Base-by-base conservation (phyloP, 1,140 invertebrate species). In the Penaeus indicus region DNA sequence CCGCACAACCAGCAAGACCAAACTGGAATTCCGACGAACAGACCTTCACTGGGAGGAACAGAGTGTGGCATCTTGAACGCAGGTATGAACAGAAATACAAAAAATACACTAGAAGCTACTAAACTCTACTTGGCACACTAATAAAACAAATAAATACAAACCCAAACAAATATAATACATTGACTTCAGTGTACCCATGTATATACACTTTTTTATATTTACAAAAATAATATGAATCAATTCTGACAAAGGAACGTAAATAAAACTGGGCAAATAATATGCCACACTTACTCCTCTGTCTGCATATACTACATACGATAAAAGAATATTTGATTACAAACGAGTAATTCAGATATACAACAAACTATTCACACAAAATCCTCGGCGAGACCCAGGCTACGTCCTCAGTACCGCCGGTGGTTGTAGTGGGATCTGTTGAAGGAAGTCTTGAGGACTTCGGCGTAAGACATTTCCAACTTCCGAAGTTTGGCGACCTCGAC, bases 391-490 rank as follows among this genome's bases (percentile, higher is more conserved):
- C 69, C 38, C 25, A 22, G 38, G 25, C 38, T 75, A 18, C 16
- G 21, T 69, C n/a, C 19, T 75, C 69, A 75, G 69, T 75, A 80
- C n/a, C 54, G 86, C 62, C 88, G 82, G 25, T 81, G 62, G 72
- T 85, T 78, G 69, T 90, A 90, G 42, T 67, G 54, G n/a, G 90
- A 83, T 82, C 90, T 86, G 21, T 72, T 83, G 38, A 90, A 79
- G 13, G 89, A 89, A 42, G 85, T 80, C 80, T 90, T 91, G 54
- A 97, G 93, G 7, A 95, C 96, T 92, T 97, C 96, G 0, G 96
- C 96, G 92, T 97, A 97, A 7, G 96, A 96, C 91, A 96, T 94
- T 90, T 97, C 96, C 47, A 97, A 93, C 90, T 95, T 95, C 92
- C 96, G 96, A 72, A 97, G 93, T 91, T 96, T 96, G 89, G 96